Conservation (phyloP, 2,888 invertebrate species). For the Gasteruption jaculator region DNA sequence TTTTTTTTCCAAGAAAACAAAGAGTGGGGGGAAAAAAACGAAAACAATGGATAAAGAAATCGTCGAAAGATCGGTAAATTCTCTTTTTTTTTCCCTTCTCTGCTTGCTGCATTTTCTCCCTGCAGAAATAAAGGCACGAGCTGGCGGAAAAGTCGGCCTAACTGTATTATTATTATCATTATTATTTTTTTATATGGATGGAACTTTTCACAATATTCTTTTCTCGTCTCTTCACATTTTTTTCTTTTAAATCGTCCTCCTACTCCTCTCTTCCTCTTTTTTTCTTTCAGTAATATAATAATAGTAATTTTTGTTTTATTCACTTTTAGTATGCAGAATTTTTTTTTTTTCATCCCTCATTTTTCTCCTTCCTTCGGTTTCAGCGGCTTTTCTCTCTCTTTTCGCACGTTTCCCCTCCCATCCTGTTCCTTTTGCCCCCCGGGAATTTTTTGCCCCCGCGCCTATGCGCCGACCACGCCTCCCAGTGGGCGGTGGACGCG, state of each 20-base stretch:
- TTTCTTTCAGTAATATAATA: constrained; percentile 26
- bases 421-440: too few species aligned
- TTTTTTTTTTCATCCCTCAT: constrained; percentile 20
- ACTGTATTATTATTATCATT: constrained; percentile 48
- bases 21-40: too few species aligned
- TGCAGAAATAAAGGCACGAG: constrained; percentile 52
- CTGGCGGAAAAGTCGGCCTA: constrained; percentile 53
- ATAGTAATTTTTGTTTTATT: background rate
- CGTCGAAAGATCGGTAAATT: too few species aligned
- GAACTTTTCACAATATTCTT: too few species aligned
- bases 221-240: constrained; percentile 51
- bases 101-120: constrained; percentile 34
- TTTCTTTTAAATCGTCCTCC: constrained; percentile 28
- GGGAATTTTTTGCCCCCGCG: too few species aligned
- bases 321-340: constrained; percentile 13
- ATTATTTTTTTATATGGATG: constrained; percentile 49
- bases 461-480: too few species aligned
- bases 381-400: constrained; percentile 8
- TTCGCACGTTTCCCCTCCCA: too few species aligned
- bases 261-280: constrained; percentile 18
- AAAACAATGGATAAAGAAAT: too few species aligned
- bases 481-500: too few species aligned
- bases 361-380: constrained; percentile 5
- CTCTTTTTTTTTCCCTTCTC: constrained; percentile 2
- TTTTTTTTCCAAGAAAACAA: too few species aligned